Evolutionary conservation across 2,113 vertebrate genomes (phyloP), one percentile per base, ranked within the genome.

Genomic region (Todiramphus chloris): DNA sequence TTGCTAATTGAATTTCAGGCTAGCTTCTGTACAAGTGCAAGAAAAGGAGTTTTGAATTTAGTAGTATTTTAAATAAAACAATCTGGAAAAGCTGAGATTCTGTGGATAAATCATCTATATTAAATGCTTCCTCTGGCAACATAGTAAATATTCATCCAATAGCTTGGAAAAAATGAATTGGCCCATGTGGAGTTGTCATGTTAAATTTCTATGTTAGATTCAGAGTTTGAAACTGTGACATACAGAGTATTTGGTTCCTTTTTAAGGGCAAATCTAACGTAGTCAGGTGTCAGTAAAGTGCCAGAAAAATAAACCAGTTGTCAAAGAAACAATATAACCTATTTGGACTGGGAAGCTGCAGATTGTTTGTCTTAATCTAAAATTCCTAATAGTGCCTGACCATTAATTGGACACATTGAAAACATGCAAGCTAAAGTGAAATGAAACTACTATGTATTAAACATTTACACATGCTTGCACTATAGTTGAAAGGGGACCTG

Each of bases 141-240:
- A 27, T 67, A 18, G 63, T 59, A 88, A 95, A 88, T 94, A 94
- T 90, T 93, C 59, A 83, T 77, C 41, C 31, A 91, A 93, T 88
- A 90, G 16, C 46, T 94, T 62, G 31, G 25, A 89, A 95, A 95
- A 95, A 83, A 91, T 79, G 91, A 93, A 87, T 66, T 94, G 77
- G 58, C 25, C 89, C 28, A 59, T 27, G 44, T 95, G 58, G 66
- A 90, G 50, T 8, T 91, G 81, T 93, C 78, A 83, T 48, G 55
- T 90, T 90, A 90, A 85, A 90, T 93, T 87, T 94, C 18, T 62
- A 68, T 73, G 63, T 66, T 94, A 58, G 30, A 85, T 82, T 93
- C 50, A 63, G 27, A 87, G 13, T 50, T 37, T 88, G 25, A 83
- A 85, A 88, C 50, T 87, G 66, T 89, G 69, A 93, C 93, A 83